Base-by-base conservation (phyloP, 1,140 invertebrate genomes). In the Bombyx mandarina region DNA sequence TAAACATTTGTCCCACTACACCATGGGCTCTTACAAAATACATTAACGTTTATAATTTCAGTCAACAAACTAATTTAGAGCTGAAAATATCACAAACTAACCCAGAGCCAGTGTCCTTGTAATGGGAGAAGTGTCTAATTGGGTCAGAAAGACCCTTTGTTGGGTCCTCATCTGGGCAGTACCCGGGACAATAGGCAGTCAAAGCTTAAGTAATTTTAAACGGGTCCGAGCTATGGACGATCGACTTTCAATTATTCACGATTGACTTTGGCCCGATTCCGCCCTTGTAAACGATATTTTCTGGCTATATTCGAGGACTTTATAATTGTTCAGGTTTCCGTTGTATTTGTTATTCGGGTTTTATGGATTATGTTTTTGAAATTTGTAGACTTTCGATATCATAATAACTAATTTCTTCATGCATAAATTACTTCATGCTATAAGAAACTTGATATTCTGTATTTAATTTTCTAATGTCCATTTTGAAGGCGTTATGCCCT, bases 71-170 rank as follows among this genome's bases (percentile, higher is more conserved):
- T 47, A 9, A 12, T 47, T 6, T 35, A 35, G 26, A 1, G 2
- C 2, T 35, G 26, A 35, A 35, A 35, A 35, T 35, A 35, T 35
- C 26, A 35, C 26, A 35, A 35, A 35, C 26, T 35, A 35, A 35
- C 26, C 26, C 26, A 3, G 26, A 35, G 1, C 26, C 26, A 35
- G 26, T 35, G 48, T 35, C 52, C 54, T 45, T 58, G 57, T 56
- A 62, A 62, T 50, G 56, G 56, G 57, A 63, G 58, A 65, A 65
- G 56, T 61, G 51, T 60, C 59, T 72, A 73, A 73, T 70, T 71
- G 67, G 71, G 66, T 68, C 63, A 61, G 47, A 66, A 60, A 54
- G 56, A 61, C 63, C 67, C 62, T 67, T 65, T 65, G 62, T 66
- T 56, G 57, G 52, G 22, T 60, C 57, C 52, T 63, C 54, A 47